Evolutionary conservation across 2,113 vertebrate genomes (phyloP).

Genomic region (Pelobates fuscus): DNA sequence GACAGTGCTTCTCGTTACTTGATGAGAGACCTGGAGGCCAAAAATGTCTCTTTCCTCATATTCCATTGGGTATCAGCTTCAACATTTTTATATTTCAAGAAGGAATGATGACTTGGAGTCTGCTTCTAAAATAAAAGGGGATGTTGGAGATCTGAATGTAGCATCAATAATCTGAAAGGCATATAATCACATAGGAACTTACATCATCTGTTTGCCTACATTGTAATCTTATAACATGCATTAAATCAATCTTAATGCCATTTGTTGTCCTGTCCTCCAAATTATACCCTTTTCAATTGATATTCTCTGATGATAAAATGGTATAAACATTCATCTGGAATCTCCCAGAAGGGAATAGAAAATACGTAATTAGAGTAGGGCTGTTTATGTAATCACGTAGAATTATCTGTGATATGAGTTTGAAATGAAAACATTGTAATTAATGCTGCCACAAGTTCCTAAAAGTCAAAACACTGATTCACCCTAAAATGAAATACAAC

Average conservation of each 20-base stretch:
- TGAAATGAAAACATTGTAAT: slow-evolving; percentile 44
- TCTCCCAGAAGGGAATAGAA: neutral
- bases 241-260: neutral
- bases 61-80: neutral
- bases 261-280: neutral
- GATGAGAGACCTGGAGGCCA: neutral
- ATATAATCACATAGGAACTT: neutral
- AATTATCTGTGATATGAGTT: slow-evolving; percentile 21
- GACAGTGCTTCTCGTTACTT: neutral
- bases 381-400: slow-evolving; percentile 35
- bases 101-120: neutral
- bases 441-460: slow-evolving; percentile 35
- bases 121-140: neutral
- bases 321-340: neutral
- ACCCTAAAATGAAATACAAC: slow-evolving; percentile 26
- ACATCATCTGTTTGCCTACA: neutral
- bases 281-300: slow-evolving; percentile 5
- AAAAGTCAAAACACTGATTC: slow-evolving; percentile 46
- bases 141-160: neutral
- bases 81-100: neutral
- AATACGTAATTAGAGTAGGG: slow-evolving; percentile 31
- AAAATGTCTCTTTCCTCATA: neutral
- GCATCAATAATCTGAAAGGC: neutral
- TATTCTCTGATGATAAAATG: neutral
- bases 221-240: neutral